These are phyloP conservation scores for Manduca sexta DNA, from an alignment of 1,140 invertebrate species.

Conservation along the genomic window DNA sequence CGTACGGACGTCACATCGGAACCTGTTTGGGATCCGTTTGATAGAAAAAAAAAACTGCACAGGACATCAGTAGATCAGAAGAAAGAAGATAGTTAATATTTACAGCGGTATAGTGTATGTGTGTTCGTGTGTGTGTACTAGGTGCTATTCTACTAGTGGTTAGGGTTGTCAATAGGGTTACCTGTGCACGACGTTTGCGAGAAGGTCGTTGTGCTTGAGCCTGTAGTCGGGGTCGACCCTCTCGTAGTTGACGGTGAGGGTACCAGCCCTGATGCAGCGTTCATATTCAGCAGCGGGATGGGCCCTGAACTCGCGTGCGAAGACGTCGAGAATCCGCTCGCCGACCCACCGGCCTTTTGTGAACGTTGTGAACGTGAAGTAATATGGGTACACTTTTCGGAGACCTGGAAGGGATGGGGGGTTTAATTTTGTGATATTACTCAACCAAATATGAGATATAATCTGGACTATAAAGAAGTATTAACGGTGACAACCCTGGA, in stretches of 20 bases:
- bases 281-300: conserved; percentile 95
- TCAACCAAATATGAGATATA: no score
- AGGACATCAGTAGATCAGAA: conserved; percentile 7
- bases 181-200: conserved; percentile 97
- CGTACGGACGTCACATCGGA: conserved; percentile 13
- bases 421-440: no score
- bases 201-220: conserved; percentile 94
- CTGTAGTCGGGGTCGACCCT: conserved; percentile 93
- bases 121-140: conserved; percentile 5
- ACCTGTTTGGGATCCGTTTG: not conserved
- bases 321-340: conserved; percentile 94
- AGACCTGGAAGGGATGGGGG: conserved; percentile 86
- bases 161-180: conserved; percentile 51
- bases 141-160: not conserved
- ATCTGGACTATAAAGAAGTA: no score
- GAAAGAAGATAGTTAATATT: conserved; percentile 20
- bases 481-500: no score
- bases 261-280: conserved; percentile 91
- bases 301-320: conserved; percentile 93
- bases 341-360: conserved; percentile 98
- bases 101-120: conserved; percentile 13
- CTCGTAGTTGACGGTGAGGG: conserved; percentile 95
- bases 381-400: conserved; percentile 98
- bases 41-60: conserved; percentile 1
- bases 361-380: conserved; percentile 97